A percentile compares a stretch with the other conserved stretches of the same genome.
Evolutionary conservation across 2,113 vertebrate genomes (phyloP).

Genomic region (Cyprinus carpio): DNA sequence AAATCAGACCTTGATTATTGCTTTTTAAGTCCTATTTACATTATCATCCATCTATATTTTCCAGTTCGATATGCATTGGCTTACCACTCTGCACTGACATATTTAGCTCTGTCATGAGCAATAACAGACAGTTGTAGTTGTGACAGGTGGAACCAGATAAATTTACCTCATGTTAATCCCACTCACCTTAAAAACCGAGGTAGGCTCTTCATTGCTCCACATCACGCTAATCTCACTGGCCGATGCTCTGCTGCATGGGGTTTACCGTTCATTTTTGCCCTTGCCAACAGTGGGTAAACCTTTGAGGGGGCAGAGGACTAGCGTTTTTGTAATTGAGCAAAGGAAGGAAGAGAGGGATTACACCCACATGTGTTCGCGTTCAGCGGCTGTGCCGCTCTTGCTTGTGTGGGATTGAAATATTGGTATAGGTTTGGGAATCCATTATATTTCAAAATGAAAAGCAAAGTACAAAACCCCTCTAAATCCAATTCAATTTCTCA

Average conservation of each 20-base stretch:
- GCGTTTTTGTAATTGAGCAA: conserved; percentile 38
- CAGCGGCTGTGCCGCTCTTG: conserved; percentile 25
- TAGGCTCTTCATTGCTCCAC: conserved; percentile 52
- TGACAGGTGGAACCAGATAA: conserved; percentile 57
- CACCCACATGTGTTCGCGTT: conserved; percentile 10
- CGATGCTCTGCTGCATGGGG: conserved; percentile 25
- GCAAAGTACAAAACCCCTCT: neutral
- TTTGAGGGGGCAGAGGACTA: conserved; percentile 12
- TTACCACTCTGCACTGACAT: too few relatives aligned
- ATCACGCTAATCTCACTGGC: conserved; percentile 53
- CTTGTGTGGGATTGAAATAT: neutral
- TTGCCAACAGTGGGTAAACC: conserved; percentile 42
- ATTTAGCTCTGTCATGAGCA: too few relatives aligned
- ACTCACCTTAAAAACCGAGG: conserved; percentile 56
- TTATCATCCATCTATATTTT: neutral
- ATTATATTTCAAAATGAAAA: conserved; percentile 8
- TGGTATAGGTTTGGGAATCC: neutral
- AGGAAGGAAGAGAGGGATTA: conserved; percentile 21
- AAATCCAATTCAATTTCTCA: conserved; percentile 24
- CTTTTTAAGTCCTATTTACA: neutral
- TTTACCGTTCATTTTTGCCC: conserved; percentile 36
- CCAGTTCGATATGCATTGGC: neutral
- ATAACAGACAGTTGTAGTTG: conserved; percentile 40
- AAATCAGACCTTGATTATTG: neutral
- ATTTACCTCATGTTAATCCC: conserved; percentile 62